Conservation (phyloP, 2,888 invertebrate species). For the Melinaea menophilus region DNA sequence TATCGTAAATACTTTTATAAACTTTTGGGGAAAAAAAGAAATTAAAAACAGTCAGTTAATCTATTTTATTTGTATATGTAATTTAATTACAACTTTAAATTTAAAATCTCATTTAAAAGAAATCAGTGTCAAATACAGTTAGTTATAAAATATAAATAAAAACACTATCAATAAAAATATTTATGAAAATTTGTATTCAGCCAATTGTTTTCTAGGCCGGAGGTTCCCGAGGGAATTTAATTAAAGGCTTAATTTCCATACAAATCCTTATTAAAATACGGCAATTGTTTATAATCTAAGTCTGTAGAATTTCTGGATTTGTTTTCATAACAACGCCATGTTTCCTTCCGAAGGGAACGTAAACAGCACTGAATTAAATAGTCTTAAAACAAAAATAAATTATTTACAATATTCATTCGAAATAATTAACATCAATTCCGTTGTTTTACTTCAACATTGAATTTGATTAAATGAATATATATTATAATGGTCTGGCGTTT, state of each 20-base stretch:
- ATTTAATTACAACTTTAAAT: too few relatives aligned
- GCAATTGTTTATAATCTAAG: slow-evolving; percentile 35
- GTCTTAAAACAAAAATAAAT: slow-evolving; percentile 19
- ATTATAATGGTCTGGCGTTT: background rate
- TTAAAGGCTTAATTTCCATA: slow-evolving; percentile 35
- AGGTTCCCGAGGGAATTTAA: slow-evolving; percentile 38
- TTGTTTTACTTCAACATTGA: background rate
- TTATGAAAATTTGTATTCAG: slow-evolving; percentile 11
- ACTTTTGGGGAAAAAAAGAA: too few relatives aligned
- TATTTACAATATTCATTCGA: slow-evolving; percentile 3
- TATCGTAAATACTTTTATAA: too few relatives aligned
- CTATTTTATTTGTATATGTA: too few relatives aligned
- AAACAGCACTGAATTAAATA: slow-evolving; percentile 17
- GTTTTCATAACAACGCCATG: slow-evolving; percentile 24
- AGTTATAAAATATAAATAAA: background rate
- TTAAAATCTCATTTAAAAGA: background rate
- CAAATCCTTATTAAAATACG: slow-evolving; percentile 36
- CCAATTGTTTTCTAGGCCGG: slow-evolving; percentile 15
- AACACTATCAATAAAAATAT: slow-evolving; percentile 1
- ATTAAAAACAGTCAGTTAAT: too few relatives aligned
- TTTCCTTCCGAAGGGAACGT: slow-evolving; percentile 20
- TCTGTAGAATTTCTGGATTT: slow-evolving; percentile 25
- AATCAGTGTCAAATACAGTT: background rate
- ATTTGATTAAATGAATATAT: background rate
- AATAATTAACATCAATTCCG: slow-evolving; percentile 1